These are phyloP conservation scores for Trachymyrmex cornetzi DNA, from an alignment of 1,140 invertebrate genomes.

Conservation along the genomic window DNA sequence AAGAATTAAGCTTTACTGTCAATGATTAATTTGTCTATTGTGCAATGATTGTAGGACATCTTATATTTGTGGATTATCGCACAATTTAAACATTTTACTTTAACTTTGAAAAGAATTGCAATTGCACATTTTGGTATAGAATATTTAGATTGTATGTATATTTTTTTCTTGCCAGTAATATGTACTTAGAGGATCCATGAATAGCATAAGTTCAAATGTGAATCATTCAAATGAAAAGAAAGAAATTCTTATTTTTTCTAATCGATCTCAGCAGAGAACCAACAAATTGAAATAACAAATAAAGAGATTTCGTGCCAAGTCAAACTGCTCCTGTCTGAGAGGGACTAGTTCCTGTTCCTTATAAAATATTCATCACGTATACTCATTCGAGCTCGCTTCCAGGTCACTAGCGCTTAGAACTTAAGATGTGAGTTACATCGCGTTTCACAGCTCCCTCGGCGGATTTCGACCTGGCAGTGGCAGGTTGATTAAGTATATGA, in stretches of 20 bases:
- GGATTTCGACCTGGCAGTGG: constrained; percentile 67
- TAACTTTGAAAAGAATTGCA: constrained; percentile 1
- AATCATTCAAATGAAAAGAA: constrained; percentile 39
- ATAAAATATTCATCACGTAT: constrained; percentile 76
- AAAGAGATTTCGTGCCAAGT: constrained; percentile 41
- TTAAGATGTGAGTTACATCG: constrained; percentile 31
- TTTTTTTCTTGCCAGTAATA: background rate
- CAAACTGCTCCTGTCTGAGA: constrained; percentile 29
- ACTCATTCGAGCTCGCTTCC: constrained; percentile 47
- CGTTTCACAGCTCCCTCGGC: constrained; percentile 38
- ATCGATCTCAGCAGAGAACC: background rate
- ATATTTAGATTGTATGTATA: background rate
- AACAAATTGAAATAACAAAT: constrained; percentile 55
- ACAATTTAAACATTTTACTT: background rate
- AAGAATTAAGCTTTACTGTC: background rate
- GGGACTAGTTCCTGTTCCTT: constrained; percentile 64
- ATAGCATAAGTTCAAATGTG: background rate
- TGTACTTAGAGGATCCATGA: background rate
- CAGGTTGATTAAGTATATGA: constrained; percentile 73
- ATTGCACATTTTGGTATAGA: background rate
- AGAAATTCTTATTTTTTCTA: constrained; percentile 42
- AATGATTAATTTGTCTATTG: background rate
- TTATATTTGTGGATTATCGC: no score
- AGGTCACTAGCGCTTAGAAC: constrained; percentile 66
- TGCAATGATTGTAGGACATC: background rate